phyloP scores from a whole-genome alignment of 1,140 invertebrate species.

The Radopholus similis region DNA sequence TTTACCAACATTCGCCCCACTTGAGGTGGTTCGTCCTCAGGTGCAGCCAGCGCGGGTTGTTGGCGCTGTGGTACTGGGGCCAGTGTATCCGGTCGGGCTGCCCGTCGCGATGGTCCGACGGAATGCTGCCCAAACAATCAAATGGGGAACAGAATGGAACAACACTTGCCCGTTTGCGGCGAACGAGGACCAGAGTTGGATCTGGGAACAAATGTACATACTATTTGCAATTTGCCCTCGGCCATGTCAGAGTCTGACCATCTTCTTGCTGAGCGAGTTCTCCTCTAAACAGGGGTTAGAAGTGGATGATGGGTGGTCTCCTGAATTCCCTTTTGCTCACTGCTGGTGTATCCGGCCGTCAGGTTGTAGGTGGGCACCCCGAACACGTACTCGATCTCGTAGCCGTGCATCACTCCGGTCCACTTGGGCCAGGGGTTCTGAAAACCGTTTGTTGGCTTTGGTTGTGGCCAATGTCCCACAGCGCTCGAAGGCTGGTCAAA shows the following conservation, averaged over 20 bases:
- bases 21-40: conserved; percentile 50
- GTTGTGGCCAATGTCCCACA: not conserved
- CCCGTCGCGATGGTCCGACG: conserved; percentile 17
- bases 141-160: not conserved
- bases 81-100: conserved; percentile 36
- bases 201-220: conserved; percentile 1
- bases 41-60: conserved; percentile 52
- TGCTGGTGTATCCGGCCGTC: conserved; percentile 49
- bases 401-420: conserved; percentile 91
- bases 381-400: conserved; percentile 72
- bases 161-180: conserved; percentile 48
- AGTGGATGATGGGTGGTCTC: no score
- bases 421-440: conserved; percentile 84
- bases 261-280: conserved; percentile 40
- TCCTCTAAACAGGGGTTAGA: conserved; percentile 3
- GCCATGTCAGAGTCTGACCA: conserved; percentile 11
- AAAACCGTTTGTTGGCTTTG: not conserved
- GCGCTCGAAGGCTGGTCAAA: conserved; percentile 53
- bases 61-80: conserved; percentile 50
- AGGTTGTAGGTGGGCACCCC: conserved; percentile 57
- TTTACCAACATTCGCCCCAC: not conserved
- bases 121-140: conserved; percentile 8
- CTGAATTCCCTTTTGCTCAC: conserved; percentile 15
- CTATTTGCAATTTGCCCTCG: no score
- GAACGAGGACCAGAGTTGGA: conserved; percentile 51